A percentile compares a stretch with the other conserved stretches of the same genome.
These are phyloP conservation scores for Aquatica leii DNA, from an alignment of 2,888 invertebrate species.

Conservation along the genomic window DNA sequence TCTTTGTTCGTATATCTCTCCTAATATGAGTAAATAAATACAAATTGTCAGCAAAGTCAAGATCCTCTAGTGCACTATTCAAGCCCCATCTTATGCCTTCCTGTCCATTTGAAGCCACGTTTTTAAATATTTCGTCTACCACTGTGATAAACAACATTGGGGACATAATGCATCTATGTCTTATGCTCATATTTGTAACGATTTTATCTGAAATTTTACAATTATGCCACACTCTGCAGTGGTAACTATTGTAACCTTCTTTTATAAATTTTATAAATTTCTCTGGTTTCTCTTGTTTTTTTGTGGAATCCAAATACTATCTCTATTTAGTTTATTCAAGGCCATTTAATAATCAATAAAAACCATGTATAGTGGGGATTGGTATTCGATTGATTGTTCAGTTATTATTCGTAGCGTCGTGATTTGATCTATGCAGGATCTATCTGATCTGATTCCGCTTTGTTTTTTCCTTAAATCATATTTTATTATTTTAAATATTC, in stretches of 20 bases:
- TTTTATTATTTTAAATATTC: neutral
- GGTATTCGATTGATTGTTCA: conserved; percentile 11
- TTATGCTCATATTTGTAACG: neutral
- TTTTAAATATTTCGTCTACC: conserved; percentile 5
- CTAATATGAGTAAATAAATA: neutral
- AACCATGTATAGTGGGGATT: conserved; percentile 10
- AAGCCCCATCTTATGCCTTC: neutral
- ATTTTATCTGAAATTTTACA: neutral
- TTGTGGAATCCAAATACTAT: conserved; percentile 6
- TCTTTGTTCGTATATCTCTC: neutral
- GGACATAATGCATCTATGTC: neutral
- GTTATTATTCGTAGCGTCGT: conserved; percentile 9
- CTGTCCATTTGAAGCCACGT: neutral
- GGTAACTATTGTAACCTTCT: conserved; percentile 1
- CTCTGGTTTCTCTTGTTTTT: conserved; percentile 8
- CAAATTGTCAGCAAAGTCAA: neutral
- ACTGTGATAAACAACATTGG: conserved; percentile 1
- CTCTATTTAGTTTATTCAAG: neutral
- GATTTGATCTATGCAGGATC: conserved; percentile 2
- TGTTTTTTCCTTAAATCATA: conserved; percentile 1
- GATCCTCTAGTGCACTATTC: neutral
- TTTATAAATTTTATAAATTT: neutral
- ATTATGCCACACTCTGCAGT: conserved; percentile 8
- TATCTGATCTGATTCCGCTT: conserved; percentile 6
- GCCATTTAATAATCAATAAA: conserved; percentile 4